Evolutionary conservation across 1,140 invertebrate species (phyloP), one percentile per base, ranked within the genome.

Genomic region (Megathymus violae): DNA sequence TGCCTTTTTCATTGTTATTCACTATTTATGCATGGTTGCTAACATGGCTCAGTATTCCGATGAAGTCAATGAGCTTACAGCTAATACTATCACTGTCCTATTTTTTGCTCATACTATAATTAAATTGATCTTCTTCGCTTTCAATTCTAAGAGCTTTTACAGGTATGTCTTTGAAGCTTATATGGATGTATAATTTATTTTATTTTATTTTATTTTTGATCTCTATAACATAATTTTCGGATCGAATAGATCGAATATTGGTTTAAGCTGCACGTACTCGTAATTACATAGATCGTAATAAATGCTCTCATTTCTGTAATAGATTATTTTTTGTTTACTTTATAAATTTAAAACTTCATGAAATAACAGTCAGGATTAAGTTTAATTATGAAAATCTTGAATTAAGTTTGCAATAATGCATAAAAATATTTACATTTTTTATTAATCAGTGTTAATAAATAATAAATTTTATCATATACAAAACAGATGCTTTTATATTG

Each of bases 51-150:
- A 93, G 16, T 94, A 96, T 78, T 93, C 94, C 1, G 94, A 94
- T n/a, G 95, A 96, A 71, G 95, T 96, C 0, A 96, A 96, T 76
- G 95, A 96, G 80, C 86, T 96, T 41, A 95, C 95, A 0, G 95
- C 95, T 0, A 96, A 96, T 64, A 96, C 96, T 11, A 96, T 97
- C 31, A 97, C 96, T 0, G 93, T 95, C 1, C 91, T 97, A 4
- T 96, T 96, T 87, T 96, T 97, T 82, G 92, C 94, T 0, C 96
- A 97, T 74, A 93, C 94, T 38, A 85, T 96, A 9, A 95, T 96
- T 7, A 97, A 97, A 80, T 87, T 95, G 34, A 62, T 94, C 4
- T 96, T 96, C 74, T 94, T 96, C 71, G 95, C 94, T 0, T 69
- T 95, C 0, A 93, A 94, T 43, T 94, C 94, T 3, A 96, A 96